phyloP scores from a whole-genome alignment of 1,140 invertebrate genomes.

The Trissolcus basalis region DNA sequence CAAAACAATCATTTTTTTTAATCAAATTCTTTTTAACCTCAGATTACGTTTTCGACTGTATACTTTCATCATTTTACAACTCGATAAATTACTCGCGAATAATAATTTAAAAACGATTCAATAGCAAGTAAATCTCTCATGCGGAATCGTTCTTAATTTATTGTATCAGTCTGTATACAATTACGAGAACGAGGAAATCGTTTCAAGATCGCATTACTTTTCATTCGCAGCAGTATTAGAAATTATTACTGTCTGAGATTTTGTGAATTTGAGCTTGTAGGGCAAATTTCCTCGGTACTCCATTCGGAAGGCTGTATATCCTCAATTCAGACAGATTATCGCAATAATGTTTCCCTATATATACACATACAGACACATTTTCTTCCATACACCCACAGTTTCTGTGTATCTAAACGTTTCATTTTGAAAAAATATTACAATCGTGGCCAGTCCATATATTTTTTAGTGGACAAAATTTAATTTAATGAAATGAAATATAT shows the following conservation, averaged over 20 bases:
- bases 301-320: conserved; percentile 38
- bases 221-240: conserved; percentile 32
- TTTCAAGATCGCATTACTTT: conserved; percentile 41
- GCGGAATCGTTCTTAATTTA: background rate
- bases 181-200: conserved; percentile 15
- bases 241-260: conserved; percentile 30
- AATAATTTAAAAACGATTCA: too few relatives aligned
- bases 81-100: too few relatives aligned
- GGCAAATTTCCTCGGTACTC: conserved; percentile 24
- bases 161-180: conserved; percentile 9
- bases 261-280: conserved; percentile 19
- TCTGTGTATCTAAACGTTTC: too few relatives aligned
- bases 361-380: conserved; percentile 14
- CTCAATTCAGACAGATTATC: conserved; percentile 46
- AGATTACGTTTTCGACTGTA: too few relatives aligned
- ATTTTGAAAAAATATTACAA: conserved; percentile 10
- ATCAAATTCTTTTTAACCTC: too few relatives aligned
- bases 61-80: too few relatives aligned
- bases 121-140: too few relatives aligned
- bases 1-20: too few relatives aligned
- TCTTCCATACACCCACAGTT: conserved; percentile 10
- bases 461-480: too few relatives aligned
- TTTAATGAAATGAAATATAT: too few relatives aligned
- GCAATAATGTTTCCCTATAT: conserved; percentile 29
- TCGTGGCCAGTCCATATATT: conserved; percentile 8